These are phyloP conservation scores for Stylophora pistillata DNA, from an alignment of 64 coral and sea anemone species.

Conservation along the genomic window DNA sequence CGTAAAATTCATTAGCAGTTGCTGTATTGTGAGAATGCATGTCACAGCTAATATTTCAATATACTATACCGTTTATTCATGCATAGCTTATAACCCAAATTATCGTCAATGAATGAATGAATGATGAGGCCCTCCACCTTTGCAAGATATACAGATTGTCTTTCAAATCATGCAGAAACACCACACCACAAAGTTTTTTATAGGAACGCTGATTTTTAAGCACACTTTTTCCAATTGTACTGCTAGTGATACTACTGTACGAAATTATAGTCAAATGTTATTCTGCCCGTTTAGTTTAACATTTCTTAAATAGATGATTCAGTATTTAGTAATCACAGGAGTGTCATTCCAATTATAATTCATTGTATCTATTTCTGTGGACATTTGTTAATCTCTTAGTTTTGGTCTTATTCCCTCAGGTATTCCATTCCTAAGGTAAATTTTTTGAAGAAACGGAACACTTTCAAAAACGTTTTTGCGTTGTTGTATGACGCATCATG, in stretches of 20 bases:
- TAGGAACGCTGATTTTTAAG: conserved; percentile 17
- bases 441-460: conserved; percentile 1
- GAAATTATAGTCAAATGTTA: conserved; percentile 18
- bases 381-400: not conserved
- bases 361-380: conserved; percentile 11
- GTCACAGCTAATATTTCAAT: conserved; percentile 10
- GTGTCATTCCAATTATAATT: conserved; percentile 9
- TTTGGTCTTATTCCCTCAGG: not conserved
- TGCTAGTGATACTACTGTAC: conserved; percentile 23
- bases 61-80: conserved; percentile 10
- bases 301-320: conserved; percentile 14
- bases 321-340: conserved; percentile 3
- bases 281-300: conserved; percentile 19
- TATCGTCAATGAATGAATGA: conserved; percentile 19
- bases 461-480: conserved; percentile 1
- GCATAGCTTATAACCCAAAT: no score
- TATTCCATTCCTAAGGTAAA: not conserved
- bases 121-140: no score
- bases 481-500: conserved; percentile 21
- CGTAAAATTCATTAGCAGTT: conserved; percentile 23
- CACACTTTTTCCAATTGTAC: conserved; percentile 24
- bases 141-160: conserved; percentile 4
- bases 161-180: conserved; percentile 34
- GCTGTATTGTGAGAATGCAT: conserved; percentile 23
- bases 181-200: conserved; percentile 25